phyloP scores from a whole-genome alignment of 2,888 invertebrate species.

The Sialis fuliginosa region DNA sequence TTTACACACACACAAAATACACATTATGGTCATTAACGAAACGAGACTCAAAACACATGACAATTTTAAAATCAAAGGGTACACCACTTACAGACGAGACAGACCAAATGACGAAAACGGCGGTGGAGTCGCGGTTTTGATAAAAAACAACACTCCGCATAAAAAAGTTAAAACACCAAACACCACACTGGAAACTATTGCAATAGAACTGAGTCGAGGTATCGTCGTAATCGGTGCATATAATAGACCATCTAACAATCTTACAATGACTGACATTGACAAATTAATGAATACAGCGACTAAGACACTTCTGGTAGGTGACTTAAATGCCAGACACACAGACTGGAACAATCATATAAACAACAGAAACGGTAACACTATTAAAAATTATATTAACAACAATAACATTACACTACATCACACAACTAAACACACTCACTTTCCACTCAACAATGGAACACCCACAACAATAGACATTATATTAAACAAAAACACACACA shows the following conservation, averaged over 20 bases:
- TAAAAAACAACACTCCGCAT: too few relatives aligned
- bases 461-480: not conserved
- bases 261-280: slow-evolving; percentile 9
- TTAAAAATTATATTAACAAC: slow-evolving; percentile 1
- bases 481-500: not conserved
- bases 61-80: slow-evolving; percentile 7
- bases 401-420: slow-evolving; percentile 10
- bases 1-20: not conserved
- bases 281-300: slow-evolving; percentile 6
- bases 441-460: not conserved
- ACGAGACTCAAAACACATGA: too few relatives aligned
- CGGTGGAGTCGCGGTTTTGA: slow-evolving; percentile 9
- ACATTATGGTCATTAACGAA: slow-evolving; percentile 8
- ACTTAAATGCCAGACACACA: too few relatives aligned
- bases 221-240: slow-evolving; percentile 5
- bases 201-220: slow-evolving; percentile 8
- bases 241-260: slow-evolving; percentile 4
- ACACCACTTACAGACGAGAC: slow-evolving; percentile 10
- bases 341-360: slow-evolving; percentile 8
- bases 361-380: slow-evolving; percentile 10
- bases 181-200: slow-evolving; percentile 8
- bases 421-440: slow-evolving; percentile 12
- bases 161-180: not conserved
- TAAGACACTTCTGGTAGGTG: slow-evolving; percentile 7
- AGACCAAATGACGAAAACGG: slow-evolving; percentile 1